Evolutionary conservation across 35 echinoderm and acorn worm species (phyloP).

Genomic region (Ophiothrix spiculata): DNA sequence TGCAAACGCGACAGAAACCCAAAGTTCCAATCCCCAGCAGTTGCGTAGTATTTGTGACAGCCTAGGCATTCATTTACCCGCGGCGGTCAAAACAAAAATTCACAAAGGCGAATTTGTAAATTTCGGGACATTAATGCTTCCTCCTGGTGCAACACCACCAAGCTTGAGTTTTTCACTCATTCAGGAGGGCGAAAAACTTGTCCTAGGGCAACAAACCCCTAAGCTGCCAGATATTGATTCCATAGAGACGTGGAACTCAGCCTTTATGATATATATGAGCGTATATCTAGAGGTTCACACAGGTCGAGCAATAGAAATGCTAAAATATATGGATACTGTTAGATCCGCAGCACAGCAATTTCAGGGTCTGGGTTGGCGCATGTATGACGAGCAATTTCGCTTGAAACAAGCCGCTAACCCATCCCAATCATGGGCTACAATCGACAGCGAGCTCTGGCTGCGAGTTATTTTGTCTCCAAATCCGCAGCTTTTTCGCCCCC

Average conservation of each 20-base stretch:
- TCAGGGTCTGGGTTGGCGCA: conserved; percentile 11
- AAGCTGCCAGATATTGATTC: background rate
- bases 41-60: background rate
- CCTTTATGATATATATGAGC: conserved; percentile 16
- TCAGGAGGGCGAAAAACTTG: background rate
- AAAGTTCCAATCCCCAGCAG: too few relatives aligned
- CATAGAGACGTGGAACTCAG: conserved; percentile 20
- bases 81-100: background rate
- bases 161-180: background rate
- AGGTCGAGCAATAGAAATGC: background rate
- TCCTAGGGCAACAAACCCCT: background rate
- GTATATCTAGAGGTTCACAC: background rate
- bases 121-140: background rate
- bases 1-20: too few relatives aligned
- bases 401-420: conserved; percentile 4
- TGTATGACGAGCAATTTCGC: conserved; percentile 34
- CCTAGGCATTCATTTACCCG: background rate
- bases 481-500: too few relatives aligned
- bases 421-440: background rate
- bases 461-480: background rate
- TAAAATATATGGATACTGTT: conserved; percentile 31
- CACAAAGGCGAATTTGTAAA: conserved; percentile 8
- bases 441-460: conserved; percentile 37
- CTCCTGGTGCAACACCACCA: background rate
- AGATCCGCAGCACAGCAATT: conserved; percentile 23